phyloP scores from a whole-genome alignment of 1,140 invertebrate genomes.

The Drosophila ficusphila region DNA sequence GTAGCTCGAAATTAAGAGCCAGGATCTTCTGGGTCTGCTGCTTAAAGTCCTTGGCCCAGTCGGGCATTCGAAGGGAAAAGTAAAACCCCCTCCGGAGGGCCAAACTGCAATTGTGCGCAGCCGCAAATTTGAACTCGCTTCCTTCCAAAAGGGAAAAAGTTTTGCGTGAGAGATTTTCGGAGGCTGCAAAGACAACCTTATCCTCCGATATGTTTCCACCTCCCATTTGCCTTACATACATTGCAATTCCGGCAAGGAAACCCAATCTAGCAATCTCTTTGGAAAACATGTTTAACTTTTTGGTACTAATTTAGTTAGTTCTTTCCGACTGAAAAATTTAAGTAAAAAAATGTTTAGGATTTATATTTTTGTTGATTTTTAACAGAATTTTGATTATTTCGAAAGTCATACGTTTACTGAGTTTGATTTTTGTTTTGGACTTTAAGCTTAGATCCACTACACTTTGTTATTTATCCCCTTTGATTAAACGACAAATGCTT shows the following conservation, averaged over 20 bases:
- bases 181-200: not conserved
- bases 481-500: constrained; percentile 4
- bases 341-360: too few relatives aligned
- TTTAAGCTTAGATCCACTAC: not conserved
- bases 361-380: not conserved
- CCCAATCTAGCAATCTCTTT: constrained; percentile 21
- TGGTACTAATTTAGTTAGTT: constrained; percentile 4
- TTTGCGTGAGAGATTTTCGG: not conserved
- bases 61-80: constrained; percentile 49
- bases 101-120: constrained; percentile 2
- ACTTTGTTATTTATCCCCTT: not conserved
- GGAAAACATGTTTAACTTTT: constrained; percentile 1
- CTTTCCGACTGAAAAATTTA: not conserved
- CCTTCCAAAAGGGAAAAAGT: not conserved
- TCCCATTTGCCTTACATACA: constrained; percentile 13
- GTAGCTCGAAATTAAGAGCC: not conserved
- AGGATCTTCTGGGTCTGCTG: constrained; percentile 32
- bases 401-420: not conserved
- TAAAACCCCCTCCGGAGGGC: constrained; percentile 44
- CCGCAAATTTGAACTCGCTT: constrained; percentile 2
- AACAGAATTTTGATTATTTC: not conserved
- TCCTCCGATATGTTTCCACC: constrained; percentile 9
- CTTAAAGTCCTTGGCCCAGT: constrained; percentile 47
- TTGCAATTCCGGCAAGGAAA: constrained; percentile 7
- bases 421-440: not conserved